Evolutionary conservation across 2,113 vertebrate species (phyloP).

Genomic region (Climacteris rufus): DNA sequence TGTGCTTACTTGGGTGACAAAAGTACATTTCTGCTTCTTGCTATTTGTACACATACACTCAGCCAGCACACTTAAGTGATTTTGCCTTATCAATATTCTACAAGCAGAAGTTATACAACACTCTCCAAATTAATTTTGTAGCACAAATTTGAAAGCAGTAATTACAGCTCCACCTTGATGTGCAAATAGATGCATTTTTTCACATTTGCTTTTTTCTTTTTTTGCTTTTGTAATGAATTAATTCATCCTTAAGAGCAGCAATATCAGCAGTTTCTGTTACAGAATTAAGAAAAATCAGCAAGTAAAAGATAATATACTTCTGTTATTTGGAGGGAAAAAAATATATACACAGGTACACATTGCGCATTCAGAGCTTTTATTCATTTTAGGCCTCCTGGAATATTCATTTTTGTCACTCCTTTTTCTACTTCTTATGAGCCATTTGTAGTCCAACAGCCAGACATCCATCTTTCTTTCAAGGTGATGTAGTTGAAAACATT

Average conservation of each 20-base stretch:
- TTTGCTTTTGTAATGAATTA: background rate
- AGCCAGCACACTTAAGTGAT: background rate
- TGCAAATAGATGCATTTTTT: background rate
- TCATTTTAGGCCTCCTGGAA: background rate
- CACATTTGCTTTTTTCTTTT: background rate
- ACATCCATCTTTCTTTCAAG: background rate
- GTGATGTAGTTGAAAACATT: background rate
- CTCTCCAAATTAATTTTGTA: background rate
- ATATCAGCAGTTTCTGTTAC: background rate
- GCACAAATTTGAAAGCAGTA: background rate
- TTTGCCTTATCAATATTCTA: background rate
- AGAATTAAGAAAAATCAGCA: background rate
- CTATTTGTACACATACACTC: background rate
- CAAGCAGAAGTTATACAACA: background rate
- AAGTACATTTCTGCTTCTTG: background rate
- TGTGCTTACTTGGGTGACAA: background rate
- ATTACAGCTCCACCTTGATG: background rate
- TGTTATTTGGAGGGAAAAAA: background rate
- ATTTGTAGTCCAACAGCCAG: background rate
- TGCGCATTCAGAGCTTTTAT: background rate
- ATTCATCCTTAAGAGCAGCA: background rate
- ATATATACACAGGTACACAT: background rate
- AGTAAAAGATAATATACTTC: background rate
- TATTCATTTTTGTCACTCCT: background rate
- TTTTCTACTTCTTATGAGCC: background rate